Base-by-base conservation (phyloP, 2,113 vertebrate genomes). In the Xyliphius kryptos region DNA sequence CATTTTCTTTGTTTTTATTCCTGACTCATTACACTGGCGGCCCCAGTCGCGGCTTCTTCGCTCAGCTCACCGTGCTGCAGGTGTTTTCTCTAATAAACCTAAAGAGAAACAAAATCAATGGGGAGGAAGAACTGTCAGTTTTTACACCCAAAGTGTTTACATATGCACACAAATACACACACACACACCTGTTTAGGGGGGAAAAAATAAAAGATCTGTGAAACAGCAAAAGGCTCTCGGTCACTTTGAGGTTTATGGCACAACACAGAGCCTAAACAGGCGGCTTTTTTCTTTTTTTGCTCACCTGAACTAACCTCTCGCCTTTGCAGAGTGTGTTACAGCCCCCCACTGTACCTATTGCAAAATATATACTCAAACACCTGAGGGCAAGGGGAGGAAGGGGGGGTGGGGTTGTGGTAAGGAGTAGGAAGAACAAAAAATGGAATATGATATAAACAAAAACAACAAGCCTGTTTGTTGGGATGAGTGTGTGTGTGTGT, bases 71-170 rank as follows among this genome's bases (percentile, higher is more conserved):
- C n/a, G 89, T 92, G 91, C 91, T 99, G 85, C 85, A 85, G 85
- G 77, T 93, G 92, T 90, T 92, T 91, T 90, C 90, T 73, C 91
- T 97, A 98, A 92, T 95, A 94, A 97, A 95, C 95, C 96, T 99
- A 98, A 77, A 90, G 91, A 90, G 91, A 97, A 97, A 93, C 43
- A 21, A 99, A 94, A 99, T 91, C 95, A 97, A 97, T 0, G 92
- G 91, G 95, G 95, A 96, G 95, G 96, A 95, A 90, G 76, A 91
- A 85, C 89, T 89, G 90, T 99, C 97, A 99, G 96, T 93, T 91
- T 86, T 84, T 87, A 88, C 91, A 86, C 86, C 51, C 75, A 76
- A 51, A 16, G 50, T 44, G n/a, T 67, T 81, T 74, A 76, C 58
- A 52, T 58, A 40, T 47, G 47, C 57, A 58, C 67, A 68, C 50